Evolutionary conservation across 2,797 vertebrate genomes (phyloP), one percentile per base, ranked within the genome.

Genomic region (Poecilia picta): DNA sequence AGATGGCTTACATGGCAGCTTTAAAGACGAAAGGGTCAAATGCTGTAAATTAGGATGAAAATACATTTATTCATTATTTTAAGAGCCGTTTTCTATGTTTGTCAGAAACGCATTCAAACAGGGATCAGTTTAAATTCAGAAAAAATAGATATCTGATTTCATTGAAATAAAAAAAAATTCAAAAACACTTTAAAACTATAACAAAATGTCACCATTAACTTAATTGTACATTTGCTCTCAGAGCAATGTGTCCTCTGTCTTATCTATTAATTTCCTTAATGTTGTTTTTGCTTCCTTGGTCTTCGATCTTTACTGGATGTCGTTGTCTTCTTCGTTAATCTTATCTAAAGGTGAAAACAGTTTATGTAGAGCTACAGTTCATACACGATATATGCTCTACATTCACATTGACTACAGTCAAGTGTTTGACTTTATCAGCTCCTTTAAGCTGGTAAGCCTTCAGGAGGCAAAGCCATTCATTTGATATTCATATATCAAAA

Each of bases 41-140:
- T 66, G 87, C 95, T 96, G 95, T 49, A 89, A 85, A 93, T 91
- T 76, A 82, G 80, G 91, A 92, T 84, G 83, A 95, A 84, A 94
- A 92, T 77, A 93, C 76, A 89, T 49, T 81, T 71, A 43, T 82
- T 77, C 46, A 59, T 70, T 49, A 20, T 25, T 70, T 33, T 31
- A 39, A 75, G 41, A 74, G 18, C 43, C 64, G 41, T 20, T 49
- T 36, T 71, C 28, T 36, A 39, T 43, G 62, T 43, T 51, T 57
- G 39, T 43, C 46, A 33, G 28, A 18, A 66, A 43, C 25, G 33
- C 2, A 49, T 64, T 68, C 39, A 18, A 49, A 46, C 6, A 68
- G 79, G 47, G 75, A 47, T 13, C 13, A 16, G 8, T 18, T 55
- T 72, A 36, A 7, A 8, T 16, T 82, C 53, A 2, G 13, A 33